Base-by-base conservation (phyloP, 2,113 vertebrate genomes). In the Triplophysa siluroides region DNA sequence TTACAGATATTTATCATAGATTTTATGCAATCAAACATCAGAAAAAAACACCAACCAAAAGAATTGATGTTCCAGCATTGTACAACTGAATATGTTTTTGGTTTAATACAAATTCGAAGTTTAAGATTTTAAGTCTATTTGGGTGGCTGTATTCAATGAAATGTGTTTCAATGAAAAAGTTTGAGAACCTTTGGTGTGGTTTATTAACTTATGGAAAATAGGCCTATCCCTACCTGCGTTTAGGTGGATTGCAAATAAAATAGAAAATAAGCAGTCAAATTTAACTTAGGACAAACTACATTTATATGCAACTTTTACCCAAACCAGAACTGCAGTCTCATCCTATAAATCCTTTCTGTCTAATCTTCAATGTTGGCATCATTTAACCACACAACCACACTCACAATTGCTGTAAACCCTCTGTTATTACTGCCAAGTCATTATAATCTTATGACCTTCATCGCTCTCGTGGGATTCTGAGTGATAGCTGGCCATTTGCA, bases 361-460 rank as follows among this genome's bases (percentile, higher is more conserved):
- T 52, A 52, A 3, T 52, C 14, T 52, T 52, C 11, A 1, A 18
- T 52, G 47, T 54, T 24, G 54, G 2, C 23, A 58, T 72, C 2
- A 21, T 73, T 73, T 21, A 60, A 41, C 54, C 50, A 29, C 64
- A 64, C 66, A 72, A 8, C 45, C 24, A 14, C 43, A 52, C 14
- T 61, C n/a, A n/a, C 56, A 54, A 61, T 41, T 56, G 60, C 21
- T 29, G 58, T 54, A 52, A 69, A 54, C 43, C 24, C 62, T 47
- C 7, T 60, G 26, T 47, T 71, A 70, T 24, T 23, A 56, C 61
- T 0, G 23, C 4, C 19, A 29, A 69, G 64, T 54, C 64, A 69
- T 81, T 81, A 72, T 54, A 72, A 80, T 72, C 78, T 58, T 64
- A 76, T 43, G 68, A 45, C 60, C 62, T 80, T 80, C 72, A 68